Conservation (phyloP, 2,113 vertebrate species). For the Grammomys dolichurus region DNA sequence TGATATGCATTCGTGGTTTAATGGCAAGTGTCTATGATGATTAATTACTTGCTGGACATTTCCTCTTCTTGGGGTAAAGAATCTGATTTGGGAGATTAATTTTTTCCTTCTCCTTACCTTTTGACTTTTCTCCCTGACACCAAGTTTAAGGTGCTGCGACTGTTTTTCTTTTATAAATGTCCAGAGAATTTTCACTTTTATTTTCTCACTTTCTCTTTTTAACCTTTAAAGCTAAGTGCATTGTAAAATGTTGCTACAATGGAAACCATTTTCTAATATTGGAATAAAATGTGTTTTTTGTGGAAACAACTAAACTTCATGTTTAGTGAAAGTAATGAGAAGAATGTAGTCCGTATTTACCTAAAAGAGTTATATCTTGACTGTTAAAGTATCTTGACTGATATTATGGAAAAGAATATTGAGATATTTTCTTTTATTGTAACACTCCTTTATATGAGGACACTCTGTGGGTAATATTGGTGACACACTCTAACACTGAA, state of each 20-base stretch:
- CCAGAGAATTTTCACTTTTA: not conserved
- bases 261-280: not conserved
- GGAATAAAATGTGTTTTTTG: not conserved
- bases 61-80: too few species aligned
- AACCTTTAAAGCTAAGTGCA: not conserved
- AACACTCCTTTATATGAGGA: too few species aligned
- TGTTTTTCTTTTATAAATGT: not conserved
- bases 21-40: too few species aligned
- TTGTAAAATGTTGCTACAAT: not conserved
- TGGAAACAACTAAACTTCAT: not conserved
- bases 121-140: not conserved
- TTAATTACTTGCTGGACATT: not conserved
- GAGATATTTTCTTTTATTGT: too few species aligned
- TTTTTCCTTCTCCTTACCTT: not conserved
- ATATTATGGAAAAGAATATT: too few species aligned
- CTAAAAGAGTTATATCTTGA: not conserved
- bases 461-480: too few species aligned
- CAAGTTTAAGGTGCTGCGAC: not conserved
- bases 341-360: not conserved
- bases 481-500: too few species aligned
- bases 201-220: not conserved
- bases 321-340: not conserved
- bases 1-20: not conserved
- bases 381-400: too few species aligned
- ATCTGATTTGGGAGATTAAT: accelerated